Evolutionary conservation across 2,888 invertebrate species (phyloP), one percentile per base, ranked within the genome.

Genomic region (Lordiphosa fenestrarum): DNA sequence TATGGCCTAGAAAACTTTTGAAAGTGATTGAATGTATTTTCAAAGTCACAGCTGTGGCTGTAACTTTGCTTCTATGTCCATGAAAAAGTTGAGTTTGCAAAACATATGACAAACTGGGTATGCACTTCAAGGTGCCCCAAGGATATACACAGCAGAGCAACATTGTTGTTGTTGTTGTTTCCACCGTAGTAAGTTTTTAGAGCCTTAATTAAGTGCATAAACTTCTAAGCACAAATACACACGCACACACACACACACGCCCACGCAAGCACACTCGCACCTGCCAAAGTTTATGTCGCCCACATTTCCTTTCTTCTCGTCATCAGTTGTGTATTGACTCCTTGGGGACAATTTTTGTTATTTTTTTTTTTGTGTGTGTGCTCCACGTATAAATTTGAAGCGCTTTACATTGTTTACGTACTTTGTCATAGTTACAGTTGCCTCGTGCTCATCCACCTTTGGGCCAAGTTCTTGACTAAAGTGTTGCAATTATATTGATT

Each of bases 131-230:
- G 53, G 56, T 39, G 52, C 48, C 19, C 33, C 48, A 49, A 47
- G 53, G 53, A 57, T 37, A 46, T 49, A 54, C 38, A 53, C 38
- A 53, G 39, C 25, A 40, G 44, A 46, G 35, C 56, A 52, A 69
- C 53, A 58, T 44, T 59, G 56, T 60, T 54, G 52, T 37, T 33
- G 53, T 53, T 54, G 37, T 57, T 58, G 47, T 44, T 4, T 12
- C 15, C 41, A 35, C 52, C 15, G 40, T 69, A 63, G 52, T 44
- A 73, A 73, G 62, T 69, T 73, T 65, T 73, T 70, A 72, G 66
- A 70, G 70, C 63, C 76, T 80, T 80, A 76, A 80, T 78, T 76
- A 78, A 78, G 74, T 80, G 78, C 68, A 78, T 76, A 76, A 77
- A 76, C 76, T 77, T 77, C 72, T 73, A 66, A 69, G 68, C 38